These are phyloP conservation scores for Myotis brandtii DNA, from an alignment of 2,113 vertebrate genomes.

Conservation along the genomic window DNA sequence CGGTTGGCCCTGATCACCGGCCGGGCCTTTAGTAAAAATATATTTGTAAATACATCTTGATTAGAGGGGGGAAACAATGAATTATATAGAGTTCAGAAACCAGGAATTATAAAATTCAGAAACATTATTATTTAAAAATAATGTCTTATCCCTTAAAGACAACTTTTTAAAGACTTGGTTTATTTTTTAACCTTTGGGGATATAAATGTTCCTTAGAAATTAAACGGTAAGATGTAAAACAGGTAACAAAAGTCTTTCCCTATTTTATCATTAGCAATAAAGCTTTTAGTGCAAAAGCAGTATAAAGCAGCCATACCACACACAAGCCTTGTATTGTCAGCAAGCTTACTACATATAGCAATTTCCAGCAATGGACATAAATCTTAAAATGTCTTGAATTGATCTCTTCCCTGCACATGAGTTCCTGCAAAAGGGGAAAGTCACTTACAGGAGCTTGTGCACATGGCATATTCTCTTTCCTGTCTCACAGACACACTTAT, in stretches of 20 bases:
- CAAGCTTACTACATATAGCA: neutral
- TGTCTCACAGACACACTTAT: neutral
- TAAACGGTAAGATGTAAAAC: conserved; percentile 26
- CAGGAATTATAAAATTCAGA: conserved; percentile 9
- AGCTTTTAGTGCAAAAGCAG: conserved; percentile 35
- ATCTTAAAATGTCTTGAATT: neutral
- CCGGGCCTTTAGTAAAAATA: neutral
- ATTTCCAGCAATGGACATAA: neutral
- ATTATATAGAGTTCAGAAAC: conserved; percentile 18
- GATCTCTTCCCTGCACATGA: neutral
- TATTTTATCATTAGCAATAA: conserved; percentile 51
- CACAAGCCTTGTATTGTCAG: neutral
- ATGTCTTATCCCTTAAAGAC: neutral
- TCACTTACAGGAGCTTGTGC: neutral
- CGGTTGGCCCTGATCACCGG: no score
- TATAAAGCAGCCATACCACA: neutral
- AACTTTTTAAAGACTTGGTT: conserved; percentile 29
- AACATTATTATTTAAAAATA: conserved; percentile 40
- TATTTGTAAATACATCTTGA: neutral
- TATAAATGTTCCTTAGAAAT: conserved; percentile 49
- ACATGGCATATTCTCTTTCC: neutral
- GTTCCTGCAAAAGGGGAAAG: neutral
- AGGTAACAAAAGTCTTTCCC: conserved; percentile 1
- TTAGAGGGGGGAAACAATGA: neutral
- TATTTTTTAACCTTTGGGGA: conserved; percentile 45